These are phyloP conservation scores for Tetramorium bicarinatum DNA, from an alignment of 2,888 invertebrate species.

Conservation along the genomic window DNA sequence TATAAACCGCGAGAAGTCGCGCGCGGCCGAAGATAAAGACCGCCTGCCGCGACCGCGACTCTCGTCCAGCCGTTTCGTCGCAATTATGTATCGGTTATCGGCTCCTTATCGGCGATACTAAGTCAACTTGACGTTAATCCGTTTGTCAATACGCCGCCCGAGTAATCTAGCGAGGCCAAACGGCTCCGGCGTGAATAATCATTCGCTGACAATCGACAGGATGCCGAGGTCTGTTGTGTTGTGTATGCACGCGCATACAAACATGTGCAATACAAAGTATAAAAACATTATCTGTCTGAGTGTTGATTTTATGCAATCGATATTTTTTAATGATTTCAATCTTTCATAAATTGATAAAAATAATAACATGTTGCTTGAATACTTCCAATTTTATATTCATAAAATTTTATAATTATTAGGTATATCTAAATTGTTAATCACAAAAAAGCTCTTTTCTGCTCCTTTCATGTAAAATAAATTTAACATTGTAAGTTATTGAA, in stretches of 20 bases:
- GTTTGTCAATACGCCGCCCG: constrained; percentile 70
- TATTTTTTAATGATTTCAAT: background rate
- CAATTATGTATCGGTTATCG: constrained; percentile 78
- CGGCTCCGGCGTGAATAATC: constrained; percentile 68
- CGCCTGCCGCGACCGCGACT: constrained; percentile 72
- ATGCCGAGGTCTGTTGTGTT: constrained; percentile 44
- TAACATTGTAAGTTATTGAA: background rate
- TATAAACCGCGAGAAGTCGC: constrained; percentile 50
- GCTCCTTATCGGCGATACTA: constrained; percentile 72
- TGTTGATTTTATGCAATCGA: background rate
- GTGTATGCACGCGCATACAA: background rate
- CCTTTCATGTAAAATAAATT: background rate
- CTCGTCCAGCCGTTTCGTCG: constrained; percentile 66
- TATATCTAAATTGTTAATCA: background rate
- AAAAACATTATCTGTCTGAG: background rate
- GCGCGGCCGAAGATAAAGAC: constrained; percentile 70
- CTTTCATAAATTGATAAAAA: background rate
- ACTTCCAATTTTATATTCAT: background rate
- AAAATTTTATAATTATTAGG: constrained; percentile 15
- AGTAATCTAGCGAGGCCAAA: constrained; percentile 67
- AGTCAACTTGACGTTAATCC: constrained; percentile 69
- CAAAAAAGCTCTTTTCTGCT: background rate
- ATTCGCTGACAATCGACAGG: constrained; percentile 51
- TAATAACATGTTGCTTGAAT: background rate
- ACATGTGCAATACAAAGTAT: background rate